A percentile compares a stretch with the other conserved stretches of the same genome.
Evolutionary conservation across 2,113 vertebrate species (phyloP).

Genomic region (Dermatemys mawii): DNA sequence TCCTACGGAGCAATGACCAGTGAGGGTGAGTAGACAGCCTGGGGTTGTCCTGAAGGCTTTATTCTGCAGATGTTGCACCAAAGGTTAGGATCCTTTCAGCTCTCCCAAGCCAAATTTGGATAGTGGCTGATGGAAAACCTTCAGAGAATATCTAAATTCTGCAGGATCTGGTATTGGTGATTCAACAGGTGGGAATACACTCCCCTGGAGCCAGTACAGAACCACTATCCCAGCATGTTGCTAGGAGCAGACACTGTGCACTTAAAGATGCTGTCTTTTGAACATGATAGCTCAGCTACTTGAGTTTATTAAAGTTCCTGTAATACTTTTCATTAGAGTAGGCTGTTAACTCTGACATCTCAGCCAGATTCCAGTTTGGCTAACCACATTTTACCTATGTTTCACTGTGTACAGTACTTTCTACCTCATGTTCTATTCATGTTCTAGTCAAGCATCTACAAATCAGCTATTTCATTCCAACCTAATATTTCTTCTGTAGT

Average conservation of each 20-base stretch:
- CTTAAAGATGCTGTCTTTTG: neutral
- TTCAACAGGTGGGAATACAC: neutral
- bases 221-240: neutral
- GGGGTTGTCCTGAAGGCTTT: neutral
- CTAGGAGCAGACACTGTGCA: neutral
- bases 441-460: neutral
- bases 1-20: neutral
- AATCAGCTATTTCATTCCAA: neutral
- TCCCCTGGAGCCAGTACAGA: neutral
- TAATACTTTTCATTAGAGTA: rapidly evolving
- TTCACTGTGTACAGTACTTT: neutral
- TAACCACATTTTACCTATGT: neutral
- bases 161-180: neutral
- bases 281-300: neutral
- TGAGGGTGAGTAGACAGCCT: neutral
- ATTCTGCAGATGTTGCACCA: neutral
- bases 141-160: neutral
- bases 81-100: neutral
- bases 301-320: neutral
- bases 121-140: neutral
- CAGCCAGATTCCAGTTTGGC: neutral
- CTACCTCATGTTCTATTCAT: neutral
- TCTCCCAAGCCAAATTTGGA: neutral
- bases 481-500: neutral
- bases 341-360: neutral